Percentiles rank a stretch among this genome's conserved stretches.
phyloP scores from a whole-genome alignment of 2,113 vertebrate species.

The Canis aureus region DNA sequence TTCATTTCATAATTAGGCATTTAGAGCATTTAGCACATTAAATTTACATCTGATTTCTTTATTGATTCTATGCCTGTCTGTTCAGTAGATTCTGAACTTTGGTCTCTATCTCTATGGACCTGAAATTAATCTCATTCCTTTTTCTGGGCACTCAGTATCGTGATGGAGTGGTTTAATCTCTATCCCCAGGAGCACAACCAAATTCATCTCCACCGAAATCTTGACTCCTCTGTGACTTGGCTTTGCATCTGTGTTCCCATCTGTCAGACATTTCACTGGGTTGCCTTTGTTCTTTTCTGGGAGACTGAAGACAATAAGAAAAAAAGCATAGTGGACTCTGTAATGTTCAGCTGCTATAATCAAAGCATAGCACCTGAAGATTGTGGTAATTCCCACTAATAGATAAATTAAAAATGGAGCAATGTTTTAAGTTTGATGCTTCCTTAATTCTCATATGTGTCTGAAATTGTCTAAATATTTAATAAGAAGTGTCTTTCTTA shows the following conservation, averaged over 20 bases:
- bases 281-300: conserved; percentile 25
- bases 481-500: not conserved
- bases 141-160: not conserved
- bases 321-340: not conserved
- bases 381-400: fast-evolving
- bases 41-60: conserved; percentile 50
- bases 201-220: conserved; percentile 5
- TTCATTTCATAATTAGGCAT: not conserved
- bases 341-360: fast-evolving
- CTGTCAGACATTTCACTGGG: conserved; percentile 7
- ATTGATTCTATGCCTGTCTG: conserved; percentile 25
- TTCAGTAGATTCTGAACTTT: conserved; percentile 42
- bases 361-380: too few relatives aligned
- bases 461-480: not conserved
- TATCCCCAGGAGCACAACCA: not conserved
- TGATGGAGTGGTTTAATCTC: conserved; percentile 13
- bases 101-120: not conserved
- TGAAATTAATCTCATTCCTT: conserved; percentile 52
- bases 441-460: not conserved
- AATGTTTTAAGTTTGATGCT: not conserved
- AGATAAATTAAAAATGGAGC: not conserved
- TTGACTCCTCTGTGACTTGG: not conserved
- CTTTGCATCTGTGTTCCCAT: conserved; percentile 57
- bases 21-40: conserved; percentile 13
- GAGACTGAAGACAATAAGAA: not conserved